phyloP scores from a whole-genome alignment of 2,888 invertebrate species.

The Sarcophaga caerulescens region DNA sequence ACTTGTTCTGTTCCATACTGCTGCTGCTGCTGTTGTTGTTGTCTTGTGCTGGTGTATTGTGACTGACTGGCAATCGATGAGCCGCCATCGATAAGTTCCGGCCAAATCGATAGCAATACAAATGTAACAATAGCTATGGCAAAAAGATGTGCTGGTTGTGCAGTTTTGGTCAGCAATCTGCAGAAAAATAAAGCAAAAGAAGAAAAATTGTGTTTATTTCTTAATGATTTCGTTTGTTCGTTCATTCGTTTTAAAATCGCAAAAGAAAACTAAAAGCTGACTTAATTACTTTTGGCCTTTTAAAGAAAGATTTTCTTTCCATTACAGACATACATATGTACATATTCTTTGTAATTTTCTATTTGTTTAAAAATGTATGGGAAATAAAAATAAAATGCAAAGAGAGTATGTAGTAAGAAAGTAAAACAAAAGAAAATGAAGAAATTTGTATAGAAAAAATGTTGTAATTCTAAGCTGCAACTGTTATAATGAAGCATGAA shows the following conservation, averaged over 20 bases:
- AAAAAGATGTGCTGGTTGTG: conserved; percentile 91
- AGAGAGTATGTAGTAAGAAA: conserved; percentile 2
- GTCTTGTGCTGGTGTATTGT: not conserved
- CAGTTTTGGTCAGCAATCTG: conserved; percentile 87
- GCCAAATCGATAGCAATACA: conserved; percentile 82
- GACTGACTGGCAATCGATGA: not conserved
- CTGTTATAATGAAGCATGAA: conserved; percentile 50
- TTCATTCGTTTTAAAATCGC: not conserved
- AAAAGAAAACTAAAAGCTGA: not conserved
- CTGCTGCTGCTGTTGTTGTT: conserved; percentile 30
- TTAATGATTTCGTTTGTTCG: not conserved
- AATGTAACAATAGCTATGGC: conserved; percentile 84
- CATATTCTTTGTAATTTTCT: not conserved
- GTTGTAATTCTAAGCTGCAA: conserved; percentile 25
- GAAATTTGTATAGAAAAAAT: conserved; percentile 7
- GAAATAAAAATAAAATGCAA: not conserved
- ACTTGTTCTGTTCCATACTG: conserved; percentile 52
- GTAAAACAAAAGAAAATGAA: not conserved
- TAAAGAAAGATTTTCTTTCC: not conserved
- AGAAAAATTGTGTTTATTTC: conserved; percentile 1
- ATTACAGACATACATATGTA: too few species aligned
- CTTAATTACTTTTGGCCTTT: not conserved
- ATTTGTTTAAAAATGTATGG: not conserved
- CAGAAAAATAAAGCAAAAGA: conserved; percentile 74
- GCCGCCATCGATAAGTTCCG: conserved; percentile 79